These are phyloP conservation scores for Trachurus trachurus DNA, from an alignment of 2,797 vertebrate genomes.

Conservation along the genomic window DNA sequence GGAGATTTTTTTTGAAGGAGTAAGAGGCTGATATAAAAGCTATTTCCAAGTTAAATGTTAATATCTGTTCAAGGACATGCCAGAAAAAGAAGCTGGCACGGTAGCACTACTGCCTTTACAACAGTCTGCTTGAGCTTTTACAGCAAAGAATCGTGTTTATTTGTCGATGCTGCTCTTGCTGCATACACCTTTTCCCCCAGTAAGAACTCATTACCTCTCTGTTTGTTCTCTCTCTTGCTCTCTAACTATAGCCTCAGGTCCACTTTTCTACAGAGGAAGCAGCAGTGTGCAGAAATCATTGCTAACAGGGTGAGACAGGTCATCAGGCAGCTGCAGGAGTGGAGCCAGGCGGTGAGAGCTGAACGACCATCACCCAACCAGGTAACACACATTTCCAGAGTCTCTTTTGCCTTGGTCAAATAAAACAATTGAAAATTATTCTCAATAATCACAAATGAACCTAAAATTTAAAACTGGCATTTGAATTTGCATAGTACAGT, in stretches of 20 bases:
- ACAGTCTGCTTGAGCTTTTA: neutral
- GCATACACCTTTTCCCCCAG: neutral
- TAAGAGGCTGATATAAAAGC: neutral
- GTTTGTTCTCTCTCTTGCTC: neutral
- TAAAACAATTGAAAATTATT: neutral
- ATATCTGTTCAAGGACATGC: neutral
- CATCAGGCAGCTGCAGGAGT: constrained; percentile 52
- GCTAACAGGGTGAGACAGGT: constrained; percentile 18
- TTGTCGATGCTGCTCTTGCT: neutral
- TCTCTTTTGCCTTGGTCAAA: neutral
- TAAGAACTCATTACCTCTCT: neutral
- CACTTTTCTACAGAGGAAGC: constrained; percentile 31
- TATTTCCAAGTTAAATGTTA: neutral
- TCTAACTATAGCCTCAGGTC: constrained; percentile 40
- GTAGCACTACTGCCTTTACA: neutral
- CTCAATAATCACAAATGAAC: neutral
- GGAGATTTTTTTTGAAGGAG: neutral
- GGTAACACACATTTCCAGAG: constrained; percentile 44
- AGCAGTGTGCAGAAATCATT: constrained; percentile 31
- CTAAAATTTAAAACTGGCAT: neutral
- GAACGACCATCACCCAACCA: constrained; percentile 37
- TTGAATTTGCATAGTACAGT: neutral
- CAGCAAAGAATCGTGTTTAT: neutral
- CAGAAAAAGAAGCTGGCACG: neutral
- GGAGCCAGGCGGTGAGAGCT: constrained; percentile 41